Evolutionary conservation across 2,797 vertebrate genomes (phyloP).

Genomic region (Muraenolepis orangiensis): DNA sequence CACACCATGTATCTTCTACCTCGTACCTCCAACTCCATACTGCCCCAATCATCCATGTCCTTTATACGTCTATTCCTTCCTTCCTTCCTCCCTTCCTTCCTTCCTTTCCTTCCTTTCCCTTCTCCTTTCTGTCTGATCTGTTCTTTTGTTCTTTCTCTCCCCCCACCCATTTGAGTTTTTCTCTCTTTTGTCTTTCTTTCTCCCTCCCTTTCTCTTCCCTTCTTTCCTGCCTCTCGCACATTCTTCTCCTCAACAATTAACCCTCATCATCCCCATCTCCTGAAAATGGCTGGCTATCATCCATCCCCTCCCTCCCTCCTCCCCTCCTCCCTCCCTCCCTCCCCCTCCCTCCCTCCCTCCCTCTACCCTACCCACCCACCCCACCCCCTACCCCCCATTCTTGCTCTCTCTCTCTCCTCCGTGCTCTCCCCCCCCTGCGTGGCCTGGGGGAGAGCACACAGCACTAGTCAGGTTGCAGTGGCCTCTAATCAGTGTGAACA

Average conservation of each 20-base stretch:
- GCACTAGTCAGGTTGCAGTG: constrained; percentile 68
- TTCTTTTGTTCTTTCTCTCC: too few relatives aligned
- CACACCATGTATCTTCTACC: too few relatives aligned
- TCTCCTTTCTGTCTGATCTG: too few relatives aligned
- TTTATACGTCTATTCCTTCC: too few relatives aligned
- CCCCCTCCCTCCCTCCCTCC: constrained; percentile 15
- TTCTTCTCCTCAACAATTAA: constrained; percentile 28
- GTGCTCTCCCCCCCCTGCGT: constrained; percentile 36
- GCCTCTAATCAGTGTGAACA: constrained; percentile 79
- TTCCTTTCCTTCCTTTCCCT: too few relatives aligned
- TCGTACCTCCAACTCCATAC: too few relatives aligned
- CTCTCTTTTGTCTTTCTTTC: too few relatives aligned
- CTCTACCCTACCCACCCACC: not conserved
- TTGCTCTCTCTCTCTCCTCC: constrained; percentile 26
- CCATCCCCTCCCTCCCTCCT: not conserved
- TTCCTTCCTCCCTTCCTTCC: too few relatives aligned
- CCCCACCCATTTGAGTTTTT: too few relatives aligned
- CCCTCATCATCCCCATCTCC: constrained; percentile 30
- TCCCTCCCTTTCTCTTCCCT: constrained; percentile 2
- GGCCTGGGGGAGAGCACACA: constrained; percentile 62
- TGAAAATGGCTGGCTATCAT: not conserved
- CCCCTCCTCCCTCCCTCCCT: constrained; percentile 10
- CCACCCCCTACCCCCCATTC: constrained; percentile 19
- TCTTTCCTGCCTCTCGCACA: constrained; percentile 21
- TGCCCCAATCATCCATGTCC: too few relatives aligned